A percentile compares a stretch with the other conserved stretches of the same genome.
Conservation (phyloP, 2,113 vertebrate species). For the Eretmochelys imbricata region DNA sequence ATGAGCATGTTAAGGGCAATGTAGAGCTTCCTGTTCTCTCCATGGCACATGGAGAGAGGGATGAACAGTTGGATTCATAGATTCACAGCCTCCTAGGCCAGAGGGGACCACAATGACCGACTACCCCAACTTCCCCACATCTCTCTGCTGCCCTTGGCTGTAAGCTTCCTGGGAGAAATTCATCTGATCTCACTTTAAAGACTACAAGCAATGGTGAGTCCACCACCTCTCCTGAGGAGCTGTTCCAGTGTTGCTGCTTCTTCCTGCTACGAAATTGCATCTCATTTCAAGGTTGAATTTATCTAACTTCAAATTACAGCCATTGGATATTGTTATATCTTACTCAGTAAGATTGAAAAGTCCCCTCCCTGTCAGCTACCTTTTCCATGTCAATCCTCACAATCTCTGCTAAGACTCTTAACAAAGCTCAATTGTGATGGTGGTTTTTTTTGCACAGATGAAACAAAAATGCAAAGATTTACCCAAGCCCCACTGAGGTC, state of each 20-base stretch:
- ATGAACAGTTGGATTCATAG: not conserved
- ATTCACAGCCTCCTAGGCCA: not conserved
- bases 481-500: not conserved
- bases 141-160: not conserved
- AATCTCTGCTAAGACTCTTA: not conserved
- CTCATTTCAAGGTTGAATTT: not conserved
- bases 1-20: not conserved
- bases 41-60: not conserved
- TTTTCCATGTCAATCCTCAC: not conserved
- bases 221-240: not conserved
- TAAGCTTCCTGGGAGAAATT: not conserved
- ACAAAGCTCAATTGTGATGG: not conserved
- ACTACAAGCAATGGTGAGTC: not conserved
- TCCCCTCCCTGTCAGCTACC: not conserved
- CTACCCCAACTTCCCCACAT: not conserved
- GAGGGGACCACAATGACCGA: not conserved
- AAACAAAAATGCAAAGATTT: accelerated
- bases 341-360: not conserved
- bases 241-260: not conserved
- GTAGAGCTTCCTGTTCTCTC: not conserved
- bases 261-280: not conserved
- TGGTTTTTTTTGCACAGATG: too few relatives aligned
- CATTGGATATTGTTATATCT: not conserved
- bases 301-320: not conserved
- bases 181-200: not conserved